phyloP scores from a whole-genome alignment of 2,797 vertebrate genomes.

The Rallus crepitans region DNA sequence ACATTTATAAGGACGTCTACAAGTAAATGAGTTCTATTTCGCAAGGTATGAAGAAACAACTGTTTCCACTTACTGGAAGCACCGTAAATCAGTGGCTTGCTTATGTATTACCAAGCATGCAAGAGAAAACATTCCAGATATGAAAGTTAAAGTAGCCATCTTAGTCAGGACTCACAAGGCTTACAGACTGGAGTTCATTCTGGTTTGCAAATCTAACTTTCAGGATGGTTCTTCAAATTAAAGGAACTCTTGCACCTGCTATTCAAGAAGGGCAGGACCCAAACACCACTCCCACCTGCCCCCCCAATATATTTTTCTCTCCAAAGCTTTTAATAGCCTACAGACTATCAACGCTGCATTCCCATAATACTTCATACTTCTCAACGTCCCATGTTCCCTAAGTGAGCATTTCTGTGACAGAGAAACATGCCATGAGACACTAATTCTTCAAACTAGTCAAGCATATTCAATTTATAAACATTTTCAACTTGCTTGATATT shows the following conservation, averaged over 20 bases:
- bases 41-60: constrained; percentile 59
- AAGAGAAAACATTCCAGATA: constrained; percentile 10
- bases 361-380: neutral
- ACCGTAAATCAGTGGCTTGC: neutral
- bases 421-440: neutral
- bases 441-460: neutral
- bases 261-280: neutral
- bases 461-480: neutral
- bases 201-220: neutral
- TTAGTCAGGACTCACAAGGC: neutral
- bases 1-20: constrained; percentile 3
- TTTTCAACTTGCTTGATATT: neutral
- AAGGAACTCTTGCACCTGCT: neutral
- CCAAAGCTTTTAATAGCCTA: neutral
- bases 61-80: constrained; percentile 31
- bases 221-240: neutral
- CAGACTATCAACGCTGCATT: neutral
- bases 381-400: neutral
- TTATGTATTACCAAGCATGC: neutral
- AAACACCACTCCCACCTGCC: neutral
- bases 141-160: neutral
- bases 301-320: neutral
- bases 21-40: constrained; percentile 21
- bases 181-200: neutral
- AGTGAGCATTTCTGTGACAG: neutral